phyloP scores from a whole-genome alignment of 2,888 invertebrate species.

The Choristoneura rosaceana region DNA sequence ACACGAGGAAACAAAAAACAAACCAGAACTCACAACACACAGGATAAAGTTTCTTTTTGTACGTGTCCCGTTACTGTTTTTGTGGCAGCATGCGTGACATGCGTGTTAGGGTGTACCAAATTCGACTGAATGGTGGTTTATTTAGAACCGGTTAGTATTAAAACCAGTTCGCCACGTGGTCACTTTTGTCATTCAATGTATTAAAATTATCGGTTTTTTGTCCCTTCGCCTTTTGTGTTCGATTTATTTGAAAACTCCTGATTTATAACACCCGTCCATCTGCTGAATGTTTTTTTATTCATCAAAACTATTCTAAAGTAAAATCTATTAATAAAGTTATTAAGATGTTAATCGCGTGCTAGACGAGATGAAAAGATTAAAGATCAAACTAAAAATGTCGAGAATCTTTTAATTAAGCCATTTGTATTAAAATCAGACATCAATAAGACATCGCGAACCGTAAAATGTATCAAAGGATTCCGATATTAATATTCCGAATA shows the following conservation, averaged over 20 bases:
- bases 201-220: slow-evolving; percentile 78
- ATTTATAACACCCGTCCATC: slow-evolving; percentile 51
- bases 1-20: background rate
- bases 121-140: slow-evolving; percentile 80
- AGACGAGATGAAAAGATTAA: slow-evolving; percentile 20
- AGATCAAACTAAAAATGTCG: slow-evolving; percentile 32
- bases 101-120: slow-evolving; percentile 61
- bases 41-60: slow-evolving; percentile 15
- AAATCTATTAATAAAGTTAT: slow-evolving; percentile 23
- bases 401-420: slow-evolving; percentile 37
- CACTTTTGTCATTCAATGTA: slow-evolving; percentile 76
- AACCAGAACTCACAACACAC: background rate
- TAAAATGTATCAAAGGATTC: slow-evolving; percentile 57
- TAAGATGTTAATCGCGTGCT: slow-evolving; percentile 23
- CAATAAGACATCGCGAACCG: slow-evolving; percentile 42
- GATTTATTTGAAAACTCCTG: slow-evolving; percentile 50
- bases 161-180: slow-evolving; percentile 81
- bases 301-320: slow-evolving; percentile 2
- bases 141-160: slow-evolving; percentile 76
- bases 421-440: slow-evolving; percentile 44
- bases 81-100: slow-evolving; percentile 48
- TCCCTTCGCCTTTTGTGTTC: slow-evolving; percentile 56
- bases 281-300: slow-evolving; percentile 8
- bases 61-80: slow-evolving; percentile 41
- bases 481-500: slow-evolving; percentile 56